A percentile compares a stretch with the other conserved stretches of the same genome.
Evolutionary conservation across 2,888 invertebrate genomes (phyloP).

Genomic region (Leucophora obtusa): DNA sequence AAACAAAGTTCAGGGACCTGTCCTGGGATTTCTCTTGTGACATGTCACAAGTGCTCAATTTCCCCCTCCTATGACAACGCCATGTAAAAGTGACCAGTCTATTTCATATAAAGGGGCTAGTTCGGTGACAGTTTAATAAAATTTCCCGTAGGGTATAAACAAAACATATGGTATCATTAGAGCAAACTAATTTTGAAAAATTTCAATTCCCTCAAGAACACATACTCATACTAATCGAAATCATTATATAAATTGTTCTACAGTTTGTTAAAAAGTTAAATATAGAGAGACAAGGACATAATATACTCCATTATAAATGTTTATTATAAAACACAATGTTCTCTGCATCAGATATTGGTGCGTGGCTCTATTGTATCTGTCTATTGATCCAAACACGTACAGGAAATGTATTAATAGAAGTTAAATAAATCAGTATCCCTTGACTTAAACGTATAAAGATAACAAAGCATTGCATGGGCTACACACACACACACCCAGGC

Average conservation of each 20-base stretch:
- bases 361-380: conserved; percentile 56
- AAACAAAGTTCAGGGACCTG: too few species aligned
- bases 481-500: conserved; percentile 10
- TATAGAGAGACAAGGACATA: conserved; percentile 34
- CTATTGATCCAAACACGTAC: conserved; percentile 64
- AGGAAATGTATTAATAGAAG: conserved; percentile 78
- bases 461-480: conserved; percentile 28
- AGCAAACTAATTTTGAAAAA: neutral
- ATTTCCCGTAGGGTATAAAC: too few species aligned
- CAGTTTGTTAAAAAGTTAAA: conserved; percentile 41
- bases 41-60: too few species aligned
- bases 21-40: too few species aligned
- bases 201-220: neutral
- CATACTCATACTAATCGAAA: conserved; percentile 18
- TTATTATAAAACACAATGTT: neutral
- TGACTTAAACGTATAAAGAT: conserved; percentile 62
- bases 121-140: too few species aligned
- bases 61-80: too few species aligned
- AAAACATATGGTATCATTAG: too few species aligned
- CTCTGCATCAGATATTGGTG: neutral
- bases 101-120: too few species aligned
- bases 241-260: conserved; percentile 28
- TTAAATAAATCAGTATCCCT: conserved; percentile 78
- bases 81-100: too few species aligned
- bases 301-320: conserved; percentile 30